Conservation (phyloP, 1,140 invertebrate species). For the Belonocnema kinseyi region DNA sequence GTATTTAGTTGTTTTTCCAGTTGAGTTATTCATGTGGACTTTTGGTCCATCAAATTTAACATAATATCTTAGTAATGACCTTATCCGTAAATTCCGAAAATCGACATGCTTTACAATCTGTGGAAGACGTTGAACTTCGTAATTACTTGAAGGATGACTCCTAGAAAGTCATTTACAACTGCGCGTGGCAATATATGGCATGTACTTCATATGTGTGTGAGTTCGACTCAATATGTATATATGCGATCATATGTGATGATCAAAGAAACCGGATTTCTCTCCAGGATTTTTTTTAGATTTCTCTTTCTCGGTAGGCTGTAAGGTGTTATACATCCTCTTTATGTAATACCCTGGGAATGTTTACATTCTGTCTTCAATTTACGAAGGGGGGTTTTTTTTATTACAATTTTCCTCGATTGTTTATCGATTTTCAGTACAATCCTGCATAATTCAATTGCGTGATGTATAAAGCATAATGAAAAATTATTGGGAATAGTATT, state of each 20-base stretch:
- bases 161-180: conserved; percentile 19
- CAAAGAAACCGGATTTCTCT: conserved; percentile 51
- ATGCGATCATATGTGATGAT: conserved; percentile 43
- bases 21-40: background rate
- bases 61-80: too few relatives aligned
- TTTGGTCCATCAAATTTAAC: too few relatives aligned
- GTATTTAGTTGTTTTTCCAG: background rate
- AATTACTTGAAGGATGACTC: conserved; percentile 16
- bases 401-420: too few relatives aligned
- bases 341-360: too few relatives aligned
- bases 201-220: conserved; percentile 23
- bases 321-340: too few relatives aligned
- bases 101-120: background rate
- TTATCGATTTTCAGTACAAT: too few relatives aligned
- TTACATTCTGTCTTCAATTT: too few relatives aligned
- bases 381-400: too few relatives aligned
- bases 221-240: conserved; percentile 28
- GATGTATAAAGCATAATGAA: too few relatives aligned
- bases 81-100: background rate
- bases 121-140: conserved; percentile 15
- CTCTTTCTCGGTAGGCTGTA: conserved; percentile 35
- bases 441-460: too few relatives aligned
- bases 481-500: too few relatives aligned
- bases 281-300: conserved; percentile 41
- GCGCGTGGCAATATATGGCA: conserved; percentile 3